phyloP scores from a whole-genome alignment of 2,113 vertebrate genomes.

The Nycticebus coucang region DNA sequence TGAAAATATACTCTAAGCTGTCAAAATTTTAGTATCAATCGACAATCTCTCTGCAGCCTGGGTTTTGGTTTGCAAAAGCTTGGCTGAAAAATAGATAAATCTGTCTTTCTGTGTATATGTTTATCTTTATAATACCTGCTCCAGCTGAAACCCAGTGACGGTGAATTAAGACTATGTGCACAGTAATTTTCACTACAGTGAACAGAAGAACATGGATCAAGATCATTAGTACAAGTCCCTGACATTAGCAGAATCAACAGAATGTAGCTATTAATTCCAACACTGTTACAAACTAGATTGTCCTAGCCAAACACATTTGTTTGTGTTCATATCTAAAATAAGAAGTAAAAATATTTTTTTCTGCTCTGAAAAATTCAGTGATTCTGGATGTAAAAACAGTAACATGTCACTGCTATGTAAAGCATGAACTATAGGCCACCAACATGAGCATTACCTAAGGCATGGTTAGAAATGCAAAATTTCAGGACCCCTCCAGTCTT shows the following conservation, averaged over 20 bases:
- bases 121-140: slow-evolving; percentile 36
- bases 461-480: neutral
- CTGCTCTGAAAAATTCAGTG: neutral
- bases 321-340: neutral
- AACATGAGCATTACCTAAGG: too few relatives aligned
- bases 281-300: neutral
- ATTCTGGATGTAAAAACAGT: neutral
- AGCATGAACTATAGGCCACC: rapidly evolving
- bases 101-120: slow-evolving; percentile 39
- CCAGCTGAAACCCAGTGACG: neutral
- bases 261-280: neutral
- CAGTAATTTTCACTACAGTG: neutral
- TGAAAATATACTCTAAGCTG: slow-evolving; percentile 71
- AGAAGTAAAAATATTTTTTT: neutral
- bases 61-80: slow-evolving; percentile 49
- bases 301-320: neutral
- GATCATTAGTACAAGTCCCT: neutral
- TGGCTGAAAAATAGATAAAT: slow-evolving; percentile 62
- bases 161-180: neutral
- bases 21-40: slow-evolving; percentile 76
- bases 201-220: neutral
- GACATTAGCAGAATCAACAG: neutral
- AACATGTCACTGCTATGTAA: neutral
- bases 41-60: slow-evolving; percentile 34
- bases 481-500: neutral